Base-by-base conservation (phyloP, 1,140 invertebrate genomes). In the Hycleus cichorii region DNA sequence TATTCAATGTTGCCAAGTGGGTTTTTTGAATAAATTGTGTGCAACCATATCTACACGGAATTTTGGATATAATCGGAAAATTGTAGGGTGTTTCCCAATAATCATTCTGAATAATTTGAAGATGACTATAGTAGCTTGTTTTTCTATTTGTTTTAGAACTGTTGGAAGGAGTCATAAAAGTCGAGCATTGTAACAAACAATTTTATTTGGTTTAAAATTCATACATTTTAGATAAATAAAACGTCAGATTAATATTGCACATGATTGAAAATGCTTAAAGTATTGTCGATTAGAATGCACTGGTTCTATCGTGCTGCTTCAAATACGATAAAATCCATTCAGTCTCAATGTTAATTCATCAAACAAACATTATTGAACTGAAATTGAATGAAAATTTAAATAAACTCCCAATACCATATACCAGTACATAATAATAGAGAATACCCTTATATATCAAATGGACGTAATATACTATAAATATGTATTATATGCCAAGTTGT, bases 141-240 rank as follows among this genome's bases (percentile, higher is more conserved):
- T 18, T 18, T 18, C 18, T 18, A 18, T 18, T 18, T 18, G 18
- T 18, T 18, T 18, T 18, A 18, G 18, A 18, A 18, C 2, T 18
- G 1, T 18, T 18, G 12, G 12, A 1, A 49, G 0, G 32, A 3
- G 7, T 32, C 18, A 18, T 18, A 18, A 32, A 32, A 40, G 39
- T 52, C 39, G 27, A 54, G 32, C 57, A 58, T 56, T 72, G 70
- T 73, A 73, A 73, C 69, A 73, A 73, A 73, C 72, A 73, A 65
- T 70, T 73, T 73, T 55, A 47, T 73, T 73, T 73, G 72, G 70
- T 72, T 72, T 73, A 71, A 71, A 72, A 68, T 72, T 69, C 72
- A 72, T 73, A 73, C 72, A 73, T 71, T 59, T 66, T 71, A 71
- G 67, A 71, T 70, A 72, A 71, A 71, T 71, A 71, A 32, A 69